Evolutionary conservation across 2,888 invertebrate species (phyloP).

Genomic region (Synergus itoensis): DNA sequence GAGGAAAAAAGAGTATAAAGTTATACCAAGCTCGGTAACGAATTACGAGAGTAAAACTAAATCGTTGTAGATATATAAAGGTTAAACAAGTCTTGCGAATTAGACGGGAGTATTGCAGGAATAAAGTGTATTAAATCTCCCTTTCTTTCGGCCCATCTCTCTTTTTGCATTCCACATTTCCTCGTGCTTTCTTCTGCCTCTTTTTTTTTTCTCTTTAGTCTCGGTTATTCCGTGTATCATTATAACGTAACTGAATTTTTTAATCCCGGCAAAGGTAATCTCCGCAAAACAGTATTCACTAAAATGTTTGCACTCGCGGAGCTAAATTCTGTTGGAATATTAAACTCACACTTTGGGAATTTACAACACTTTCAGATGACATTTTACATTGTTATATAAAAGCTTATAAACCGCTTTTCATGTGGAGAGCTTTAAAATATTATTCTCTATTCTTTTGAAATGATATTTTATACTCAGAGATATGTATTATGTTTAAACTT

Average conservation of each 20-base stretch:
- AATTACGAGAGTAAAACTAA: background rate
- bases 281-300: background rate
- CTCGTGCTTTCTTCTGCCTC: background rate
- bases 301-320: background rate
- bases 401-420: no score
- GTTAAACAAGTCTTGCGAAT: background rate
- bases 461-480: no score
- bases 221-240: background rate
- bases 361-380: background rate
- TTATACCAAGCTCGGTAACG: background rate
- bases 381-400: no score
- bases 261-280: slow-evolving; percentile 1
- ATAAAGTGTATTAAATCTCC: slow-evolving; percentile 1
- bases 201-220: background rate
- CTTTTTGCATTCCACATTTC: background rate
- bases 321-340: slow-evolving; percentile 20
- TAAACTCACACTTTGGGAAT: background rate
- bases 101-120: background rate
- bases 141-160: background rate
- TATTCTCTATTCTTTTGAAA: background rate
- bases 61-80: background rate
- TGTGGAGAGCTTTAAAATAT: background rate
- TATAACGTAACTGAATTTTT: slow-evolving; percentile 4
- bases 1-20: background rate
- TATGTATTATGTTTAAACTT: no score